phyloP scores from a whole-genome alignment of 2,797 vertebrate species.

The Cottoperca gobio region DNA sequence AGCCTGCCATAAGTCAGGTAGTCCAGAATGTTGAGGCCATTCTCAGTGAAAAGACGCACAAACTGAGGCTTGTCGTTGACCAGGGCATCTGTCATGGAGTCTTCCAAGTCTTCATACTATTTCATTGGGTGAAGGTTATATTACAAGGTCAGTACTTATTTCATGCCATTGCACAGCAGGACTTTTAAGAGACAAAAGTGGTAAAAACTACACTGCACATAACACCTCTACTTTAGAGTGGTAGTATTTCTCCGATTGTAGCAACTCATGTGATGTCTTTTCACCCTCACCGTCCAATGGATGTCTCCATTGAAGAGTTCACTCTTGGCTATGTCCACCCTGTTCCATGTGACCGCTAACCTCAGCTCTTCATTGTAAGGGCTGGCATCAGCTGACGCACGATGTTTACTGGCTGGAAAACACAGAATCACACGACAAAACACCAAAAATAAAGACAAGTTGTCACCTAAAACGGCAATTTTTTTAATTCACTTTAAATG shows the following conservation, averaged over 20 bases:
- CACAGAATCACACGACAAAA: constrained; percentile 19
- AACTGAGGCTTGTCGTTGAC: constrained; percentile 91
- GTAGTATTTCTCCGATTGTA: not conserved
- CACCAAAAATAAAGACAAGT: not conserved
- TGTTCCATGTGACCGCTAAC: constrained; percentile 93
- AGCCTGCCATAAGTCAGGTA: constrained; percentile 87
- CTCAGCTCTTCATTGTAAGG: constrained; percentile 90
- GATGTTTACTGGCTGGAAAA: constrained; percentile 86
- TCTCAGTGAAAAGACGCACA: constrained; percentile 91
- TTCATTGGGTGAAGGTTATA: not conserved
- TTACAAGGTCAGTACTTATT: not conserved
- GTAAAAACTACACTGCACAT: not conserved
- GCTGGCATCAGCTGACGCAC: constrained; percentile 68
- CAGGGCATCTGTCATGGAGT: constrained; percentile 90
- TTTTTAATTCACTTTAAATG: too few species aligned
- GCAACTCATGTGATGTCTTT: not conserved
- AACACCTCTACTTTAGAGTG: not conserved
- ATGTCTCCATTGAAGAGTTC: constrained; percentile 93
- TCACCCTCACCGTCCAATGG: constrained; percentile 86
- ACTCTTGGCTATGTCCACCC: constrained; percentile 93
- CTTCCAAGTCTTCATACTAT: constrained; percentile 89
- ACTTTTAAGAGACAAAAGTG: not conserved
- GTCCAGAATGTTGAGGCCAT: constrained; percentile 87
- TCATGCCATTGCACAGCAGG: not conserved
- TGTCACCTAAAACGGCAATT: not conserved